A percentile compares a stretch with the other conserved stretches of the same genome.
Conservation (phyloP, 2,113 vertebrate genomes). For the Bos indicus region DNA sequence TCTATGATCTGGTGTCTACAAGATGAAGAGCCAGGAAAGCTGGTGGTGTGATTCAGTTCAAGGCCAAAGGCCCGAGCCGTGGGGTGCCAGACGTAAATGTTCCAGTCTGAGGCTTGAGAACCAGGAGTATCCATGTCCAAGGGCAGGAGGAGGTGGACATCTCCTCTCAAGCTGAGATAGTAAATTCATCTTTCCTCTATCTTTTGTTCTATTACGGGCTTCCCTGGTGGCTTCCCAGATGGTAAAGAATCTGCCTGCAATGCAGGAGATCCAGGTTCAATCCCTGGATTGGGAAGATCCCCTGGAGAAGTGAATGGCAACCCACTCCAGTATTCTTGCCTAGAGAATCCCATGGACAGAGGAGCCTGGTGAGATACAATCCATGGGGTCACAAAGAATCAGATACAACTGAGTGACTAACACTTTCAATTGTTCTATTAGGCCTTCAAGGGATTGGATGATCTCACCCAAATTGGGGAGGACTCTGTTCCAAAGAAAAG, state of each 20-base stretch:
- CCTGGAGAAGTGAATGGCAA: neutral
- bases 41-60: neutral
- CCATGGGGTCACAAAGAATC: neutral
- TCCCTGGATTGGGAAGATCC: neutral
- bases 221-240: neutral
- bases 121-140: accelerated
- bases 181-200: neutral
- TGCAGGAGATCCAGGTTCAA: neutral
- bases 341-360: neutral
- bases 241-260: neutral
- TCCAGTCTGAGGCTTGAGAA: neutral
- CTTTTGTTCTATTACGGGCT: neutral
- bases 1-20: neutral
- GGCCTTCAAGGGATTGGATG: neutral
- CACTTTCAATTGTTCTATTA: neutral
- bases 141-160: neutral
- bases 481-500: neutral
- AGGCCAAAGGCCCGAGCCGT: neutral
- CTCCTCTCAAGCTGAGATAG: neutral
- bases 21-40: neutral
- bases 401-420: neutral
- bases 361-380: neutral
- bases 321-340: neutral
- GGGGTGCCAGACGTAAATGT: neutral
- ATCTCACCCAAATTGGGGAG: neutral